phyloP scores from a whole-genome alignment of 2,113 vertebrate genomes.

The Proteles cristata region DNA sequence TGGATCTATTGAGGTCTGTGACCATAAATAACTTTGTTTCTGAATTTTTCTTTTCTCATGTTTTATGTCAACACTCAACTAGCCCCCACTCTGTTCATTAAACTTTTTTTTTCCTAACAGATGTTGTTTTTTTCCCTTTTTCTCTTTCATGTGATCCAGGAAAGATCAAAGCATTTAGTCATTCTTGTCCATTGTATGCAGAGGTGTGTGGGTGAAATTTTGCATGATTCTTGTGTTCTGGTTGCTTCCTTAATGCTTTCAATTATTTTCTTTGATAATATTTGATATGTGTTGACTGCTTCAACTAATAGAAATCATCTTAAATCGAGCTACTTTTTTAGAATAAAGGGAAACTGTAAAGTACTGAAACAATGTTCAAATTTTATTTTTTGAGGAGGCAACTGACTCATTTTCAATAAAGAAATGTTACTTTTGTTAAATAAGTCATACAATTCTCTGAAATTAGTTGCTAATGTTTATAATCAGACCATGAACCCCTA shows the following conservation, averaged over 20 bases:
- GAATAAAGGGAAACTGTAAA: slow-evolving; percentile 4
- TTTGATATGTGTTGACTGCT: slow-evolving; percentile 74
- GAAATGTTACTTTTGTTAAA: not conserved
- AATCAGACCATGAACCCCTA: not conserved
- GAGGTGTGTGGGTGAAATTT: slow-evolving; percentile 81
- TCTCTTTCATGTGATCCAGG: slow-evolving; percentile 66
- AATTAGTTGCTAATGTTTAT: not conserved
- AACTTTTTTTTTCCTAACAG: slow-evolving; percentile 74
- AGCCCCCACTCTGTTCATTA: slow-evolving; percentile 78
- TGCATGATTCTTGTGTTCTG: slow-evolving; percentile 71
- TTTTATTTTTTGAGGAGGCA: not conserved
- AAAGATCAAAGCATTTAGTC: slow-evolving; percentile 82
- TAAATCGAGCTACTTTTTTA: slow-evolving; percentile 47
- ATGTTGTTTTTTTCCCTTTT: slow-evolving; percentile 66
- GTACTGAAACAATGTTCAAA: not conserved
- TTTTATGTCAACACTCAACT: slow-evolving; percentile 54
- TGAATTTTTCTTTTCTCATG: slow-evolving; percentile 66
- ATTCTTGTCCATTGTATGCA: slow-evolving; percentile 71
- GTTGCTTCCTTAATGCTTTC: slow-evolving; percentile 72
- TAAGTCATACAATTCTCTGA: not conserved
- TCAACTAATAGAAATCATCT: slow-evolving; percentile 23
- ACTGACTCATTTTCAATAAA: not conserved
- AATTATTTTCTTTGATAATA: slow-evolving; percentile 79
- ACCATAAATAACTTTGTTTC: slow-evolving; percentile 45
- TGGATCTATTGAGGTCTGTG: slow-evolving; percentile 26